Conservation (phyloP, 2,888 invertebrate genomes). For the Caenorhabditis imperialis region DNA sequence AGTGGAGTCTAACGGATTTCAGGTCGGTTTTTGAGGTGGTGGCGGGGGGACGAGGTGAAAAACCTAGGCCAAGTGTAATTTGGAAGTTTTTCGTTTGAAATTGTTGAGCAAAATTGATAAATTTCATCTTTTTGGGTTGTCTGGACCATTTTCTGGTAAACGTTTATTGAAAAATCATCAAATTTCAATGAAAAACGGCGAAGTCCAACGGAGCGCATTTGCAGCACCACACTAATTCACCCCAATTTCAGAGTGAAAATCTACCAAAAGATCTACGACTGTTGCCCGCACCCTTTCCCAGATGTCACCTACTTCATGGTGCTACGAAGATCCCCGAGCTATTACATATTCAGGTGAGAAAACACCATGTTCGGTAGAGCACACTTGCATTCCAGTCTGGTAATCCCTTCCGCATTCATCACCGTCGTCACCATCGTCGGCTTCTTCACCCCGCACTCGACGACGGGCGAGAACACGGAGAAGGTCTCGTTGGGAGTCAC, state of each 20-base stretch:
- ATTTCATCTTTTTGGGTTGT: no score
- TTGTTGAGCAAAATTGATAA: no score
- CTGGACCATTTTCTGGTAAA: no score
- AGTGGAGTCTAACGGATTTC: conserved; percentile 76
- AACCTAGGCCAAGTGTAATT: no score
- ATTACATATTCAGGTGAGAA: conserved; percentile 73
- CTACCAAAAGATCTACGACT: conserved; percentile 71
- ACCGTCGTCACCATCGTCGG: conserved; percentile 77
- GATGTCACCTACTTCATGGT: conserved; percentile 76
- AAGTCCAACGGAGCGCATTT: no score
- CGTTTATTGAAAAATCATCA: no score
- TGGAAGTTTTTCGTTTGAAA: no score
- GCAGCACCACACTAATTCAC: neutral
- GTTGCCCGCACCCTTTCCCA: conserved; percentile 74
- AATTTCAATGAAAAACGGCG: no score
- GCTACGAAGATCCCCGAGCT: conserved; percentile 72
- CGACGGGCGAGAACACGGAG: conserved; percentile 77
- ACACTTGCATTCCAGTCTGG: conserved; percentile 71
- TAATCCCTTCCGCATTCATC: conserved; percentile 76
- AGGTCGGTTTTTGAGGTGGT: conserved; percentile 55
- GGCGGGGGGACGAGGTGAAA: no score
- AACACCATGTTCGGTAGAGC: neutral
- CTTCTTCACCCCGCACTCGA: conserved; percentile 77
- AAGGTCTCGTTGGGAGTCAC: conserved; percentile 77
- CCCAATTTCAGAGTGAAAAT: conserved; percentile 54